phyloP scores from a whole-genome alignment of 1,140 invertebrate species.

The Neuroterus valhalla region DNA sequence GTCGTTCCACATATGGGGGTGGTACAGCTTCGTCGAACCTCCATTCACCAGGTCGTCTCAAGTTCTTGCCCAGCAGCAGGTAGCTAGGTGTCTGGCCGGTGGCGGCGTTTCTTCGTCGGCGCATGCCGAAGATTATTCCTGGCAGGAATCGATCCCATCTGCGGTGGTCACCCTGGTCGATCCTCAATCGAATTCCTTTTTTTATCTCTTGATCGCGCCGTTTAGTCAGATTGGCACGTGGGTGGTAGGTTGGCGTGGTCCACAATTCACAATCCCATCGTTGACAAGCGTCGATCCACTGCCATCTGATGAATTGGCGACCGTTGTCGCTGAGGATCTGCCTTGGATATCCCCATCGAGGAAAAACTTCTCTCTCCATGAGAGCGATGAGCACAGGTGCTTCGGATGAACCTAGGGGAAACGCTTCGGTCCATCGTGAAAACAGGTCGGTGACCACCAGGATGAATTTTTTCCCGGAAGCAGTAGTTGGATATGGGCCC shows the following conservation, averaged over 20 bases:
- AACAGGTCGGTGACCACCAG: slow-evolving; percentile 40
- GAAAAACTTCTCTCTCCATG: slow-evolving; percentile 38
- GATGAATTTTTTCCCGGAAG: background rate
- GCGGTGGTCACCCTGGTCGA: slow-evolving; percentile 1
- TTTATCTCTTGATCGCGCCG: no score
- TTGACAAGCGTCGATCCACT: background rate
- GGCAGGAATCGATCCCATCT: slow-evolving; percentile 37
- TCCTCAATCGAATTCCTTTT: background rate
- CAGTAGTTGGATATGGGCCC: slow-evolving; percentile 37
- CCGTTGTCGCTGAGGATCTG: slow-evolving; percentile 53
- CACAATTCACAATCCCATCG: no score
- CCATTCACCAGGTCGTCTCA: slow-evolving; percentile 36
- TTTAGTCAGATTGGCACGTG: no score
- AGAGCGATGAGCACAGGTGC: background rate
- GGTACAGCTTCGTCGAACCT: no score
- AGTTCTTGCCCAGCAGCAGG: slow-evolving; percentile 32
- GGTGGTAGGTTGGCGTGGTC: no score
- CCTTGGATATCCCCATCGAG: slow-evolving; percentile 49
- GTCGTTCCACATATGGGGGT: no score
- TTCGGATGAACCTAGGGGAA: background rate
- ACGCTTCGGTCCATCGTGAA: slow-evolving; percentile 42
- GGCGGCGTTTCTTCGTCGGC: slow-evolving; percentile 40
- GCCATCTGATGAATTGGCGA: background rate
- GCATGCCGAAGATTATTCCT: slow-evolving; percentile 38
- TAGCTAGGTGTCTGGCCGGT: slow-evolving; percentile 39